phyloP scores from a whole-genome alignment of 1,140 invertebrate genomes.

The Heliconius hewitsoni region DNA sequence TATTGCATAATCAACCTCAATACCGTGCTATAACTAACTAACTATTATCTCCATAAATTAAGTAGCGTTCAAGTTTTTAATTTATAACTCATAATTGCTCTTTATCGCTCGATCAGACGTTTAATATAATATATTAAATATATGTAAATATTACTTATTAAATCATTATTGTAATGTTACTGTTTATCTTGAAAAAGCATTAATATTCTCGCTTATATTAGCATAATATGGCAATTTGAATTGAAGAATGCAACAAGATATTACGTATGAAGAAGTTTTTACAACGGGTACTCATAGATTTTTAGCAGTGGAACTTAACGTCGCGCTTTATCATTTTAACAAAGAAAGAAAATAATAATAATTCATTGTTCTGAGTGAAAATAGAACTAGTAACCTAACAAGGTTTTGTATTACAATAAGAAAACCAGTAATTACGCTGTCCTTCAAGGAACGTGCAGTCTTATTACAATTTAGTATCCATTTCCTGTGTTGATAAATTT shows the following conservation, averaged over 20 bases:
- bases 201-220: slow-evolving; percentile 3
- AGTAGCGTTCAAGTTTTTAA: not conserved
- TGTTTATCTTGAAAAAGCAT: slow-evolving; percentile 9
- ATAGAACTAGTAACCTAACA: not conserved
- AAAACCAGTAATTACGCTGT: not conserved
- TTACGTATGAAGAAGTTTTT: not conserved
- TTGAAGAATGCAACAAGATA: not conserved
- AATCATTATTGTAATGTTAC: slow-evolving; percentile 2
- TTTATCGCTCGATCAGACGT: not conserved
- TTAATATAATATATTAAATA: slow-evolving; percentile 1
- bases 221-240: not conserved
- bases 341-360: too few species aligned
- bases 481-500: slow-evolving; percentile 13
- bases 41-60: slow-evolving; percentile 4
- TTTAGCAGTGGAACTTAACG: not conserved
- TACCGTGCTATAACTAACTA: not conserved
- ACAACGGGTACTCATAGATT: not conserved
- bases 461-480: not conserved
- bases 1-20: not conserved
- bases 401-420: not conserved
- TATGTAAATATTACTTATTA: not conserved
- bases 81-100: slow-evolving; percentile 4
- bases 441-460: not conserved
- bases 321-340: too few species aligned
- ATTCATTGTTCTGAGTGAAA: too few species aligned